Percentiles rank a stretch among this genome's conserved stretches.
Evolutionary conservation across 2,888 invertebrate species (phyloP).

Genomic region (Rotaria magnacalcarata): DNA sequence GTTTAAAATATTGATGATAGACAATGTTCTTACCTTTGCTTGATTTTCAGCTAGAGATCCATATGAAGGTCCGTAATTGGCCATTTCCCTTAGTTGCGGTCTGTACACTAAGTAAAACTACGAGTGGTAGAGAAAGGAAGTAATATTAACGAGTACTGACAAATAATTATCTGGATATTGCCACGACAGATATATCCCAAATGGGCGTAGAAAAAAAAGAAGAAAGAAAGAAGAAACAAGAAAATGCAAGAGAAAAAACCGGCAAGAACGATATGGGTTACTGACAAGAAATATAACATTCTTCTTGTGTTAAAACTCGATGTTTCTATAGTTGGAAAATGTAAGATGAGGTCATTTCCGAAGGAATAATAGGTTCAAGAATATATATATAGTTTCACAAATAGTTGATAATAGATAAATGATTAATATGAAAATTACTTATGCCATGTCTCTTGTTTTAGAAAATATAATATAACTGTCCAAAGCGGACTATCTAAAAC

Average conservation of each 20-base stretch:
- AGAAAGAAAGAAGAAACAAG: neutral
- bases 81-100: neutral
- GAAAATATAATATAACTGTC: neutral
- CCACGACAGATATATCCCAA: neutral
- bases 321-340: neutral
- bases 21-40: neutral
- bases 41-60: conserved; percentile 29
- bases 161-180: neutral
- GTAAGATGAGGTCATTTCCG: neutral
- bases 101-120: neutral
- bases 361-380: neutral
- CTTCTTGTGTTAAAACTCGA: neutral
- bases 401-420: no score
- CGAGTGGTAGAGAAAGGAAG: neutral
- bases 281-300: neutral
- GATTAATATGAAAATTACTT: no score
- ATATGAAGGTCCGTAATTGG: conserved; percentile 27
- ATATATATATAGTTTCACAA: neutral
- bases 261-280: neutral
- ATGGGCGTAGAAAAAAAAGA: neutral
- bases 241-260: neutral
- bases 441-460: neutral
- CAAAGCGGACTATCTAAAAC: no score
- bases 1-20: neutral
- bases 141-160: neutral